phyloP scores from a whole-genome alignment of 53 echinoderm and acorn worm genomes.

The Antedon mediterranea region DNA sequence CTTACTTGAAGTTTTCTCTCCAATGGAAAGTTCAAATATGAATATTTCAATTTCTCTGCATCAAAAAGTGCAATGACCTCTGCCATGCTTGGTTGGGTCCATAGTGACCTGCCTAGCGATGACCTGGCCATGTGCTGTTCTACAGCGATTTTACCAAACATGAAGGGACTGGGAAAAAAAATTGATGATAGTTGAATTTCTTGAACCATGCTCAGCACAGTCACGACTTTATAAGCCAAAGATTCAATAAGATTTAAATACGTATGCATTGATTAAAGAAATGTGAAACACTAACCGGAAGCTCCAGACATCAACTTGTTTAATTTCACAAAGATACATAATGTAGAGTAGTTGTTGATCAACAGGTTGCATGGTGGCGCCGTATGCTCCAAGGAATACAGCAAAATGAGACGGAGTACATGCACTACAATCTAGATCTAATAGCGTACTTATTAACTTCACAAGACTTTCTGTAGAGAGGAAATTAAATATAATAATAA shows the following conservation, averaged over 20 bases:
- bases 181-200: not conserved
- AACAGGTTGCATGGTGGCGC: conserved; percentile 31
- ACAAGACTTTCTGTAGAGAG: conserved; percentile 32
- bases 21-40: conserved; percentile 60
- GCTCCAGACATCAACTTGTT: conserved; percentile 40
- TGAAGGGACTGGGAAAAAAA: conserved; percentile 36
- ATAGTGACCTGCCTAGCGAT: conserved; percentile 47
- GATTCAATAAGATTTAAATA: too few species aligned
- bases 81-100: conserved; percentile 75
- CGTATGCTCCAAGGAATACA: conserved; percentile 67
- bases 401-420: conserved; percentile 61
- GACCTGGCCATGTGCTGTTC: conserved; percentile 58
- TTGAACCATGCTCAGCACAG: too few species aligned
- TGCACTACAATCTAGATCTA: conserved; percentile 38
- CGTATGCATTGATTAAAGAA: too few species aligned
- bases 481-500: too few species aligned
- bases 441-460: conserved; percentile 31
- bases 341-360: conserved; percentile 45
- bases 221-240: too few species aligned
- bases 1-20: conserved; percentile 22
- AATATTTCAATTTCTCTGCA: conserved; percentile 25
- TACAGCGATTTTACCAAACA: conserved; percentile 73
- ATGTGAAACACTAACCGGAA: too few species aligned
- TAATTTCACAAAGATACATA: conserved; percentile 66
- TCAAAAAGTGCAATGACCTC: conserved; percentile 74